Conservation (phyloP, 2,797 vertebrate genomes). For the Morelia viridis region DNA sequence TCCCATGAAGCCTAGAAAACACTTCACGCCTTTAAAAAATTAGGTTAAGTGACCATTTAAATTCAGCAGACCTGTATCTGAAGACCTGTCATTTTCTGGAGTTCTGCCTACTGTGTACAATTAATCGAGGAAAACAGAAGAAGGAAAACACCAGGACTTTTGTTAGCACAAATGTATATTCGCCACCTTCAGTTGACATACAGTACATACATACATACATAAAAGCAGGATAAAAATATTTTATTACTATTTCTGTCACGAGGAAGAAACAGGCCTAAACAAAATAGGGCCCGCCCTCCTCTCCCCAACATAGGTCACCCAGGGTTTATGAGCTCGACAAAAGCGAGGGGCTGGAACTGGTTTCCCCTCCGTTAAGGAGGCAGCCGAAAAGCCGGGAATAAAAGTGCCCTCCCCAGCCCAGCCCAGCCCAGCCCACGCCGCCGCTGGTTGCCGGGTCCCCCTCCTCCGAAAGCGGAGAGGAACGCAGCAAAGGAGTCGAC, state of each 20-base stretch:
- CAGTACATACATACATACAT: background rate
- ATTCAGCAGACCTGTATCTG: background rate
- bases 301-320: background rate
- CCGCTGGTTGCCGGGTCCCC: background rate
- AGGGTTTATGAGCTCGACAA: background rate
- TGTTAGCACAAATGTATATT: background rate
- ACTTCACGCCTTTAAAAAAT: background rate
- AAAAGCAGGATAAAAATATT: background rate
- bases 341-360: background rate
- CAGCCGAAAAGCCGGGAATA: no score
- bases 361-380: background rate
- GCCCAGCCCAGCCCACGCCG: background rate
- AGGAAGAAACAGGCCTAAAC: background rate
- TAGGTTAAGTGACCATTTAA: background rate
- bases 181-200: background rate
- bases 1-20: background rate
- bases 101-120: background rate
- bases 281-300: background rate
- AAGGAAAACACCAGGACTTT: background rate
- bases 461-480: no score
- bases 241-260: background rate
- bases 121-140: background rate
- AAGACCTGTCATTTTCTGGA: background rate
- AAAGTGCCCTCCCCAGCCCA: no score
- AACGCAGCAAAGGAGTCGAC: no score